Evolutionary conservation across 30 jellyfish, hydroid and myxozoan species (phyloP).

Genomic region (Sanderia malayensis): DNA sequence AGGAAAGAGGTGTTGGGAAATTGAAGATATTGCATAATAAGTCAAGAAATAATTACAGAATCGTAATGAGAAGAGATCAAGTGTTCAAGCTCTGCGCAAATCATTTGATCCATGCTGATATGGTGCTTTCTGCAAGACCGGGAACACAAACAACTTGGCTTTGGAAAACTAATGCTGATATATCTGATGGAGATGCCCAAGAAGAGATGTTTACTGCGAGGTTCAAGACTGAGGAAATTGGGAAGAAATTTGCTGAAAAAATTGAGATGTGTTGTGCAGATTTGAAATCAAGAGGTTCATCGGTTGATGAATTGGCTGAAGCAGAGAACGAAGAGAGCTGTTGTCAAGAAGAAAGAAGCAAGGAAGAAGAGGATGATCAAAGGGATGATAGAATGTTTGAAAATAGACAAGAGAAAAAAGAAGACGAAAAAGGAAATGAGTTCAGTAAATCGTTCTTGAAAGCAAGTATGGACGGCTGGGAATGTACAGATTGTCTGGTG

Average conservation of each 20-base stretch:
- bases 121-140: conserved; percentile 58
- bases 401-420: not conserved
- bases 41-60: conserved; percentile 37
- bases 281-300: not conserved
- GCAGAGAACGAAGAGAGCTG: not conserved
- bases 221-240: conserved; percentile 68
- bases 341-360: not conserved
- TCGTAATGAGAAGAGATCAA: conserved; percentile 87
- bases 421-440: not conserved
- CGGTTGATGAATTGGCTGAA: not conserved
- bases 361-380: not conserved
- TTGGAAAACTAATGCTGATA: conserved; percentile 83
- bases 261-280: conserved; percentile 30
- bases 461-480: not conserved
- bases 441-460: not conserved
- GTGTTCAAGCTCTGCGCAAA: conserved; percentile 80
- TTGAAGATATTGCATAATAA: conserved; percentile 62
- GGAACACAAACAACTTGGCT: conserved; percentile 77
- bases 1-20: conserved; percentile 95
- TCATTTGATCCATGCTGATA: conserved; percentile 83
- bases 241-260: conserved; percentile 39
- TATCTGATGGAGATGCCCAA: conserved; percentile 61
- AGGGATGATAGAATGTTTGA: not conserved
- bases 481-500: not conserved
- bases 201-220: conserved; percentile 67